These are phyloP conservation scores for Taurulus bubalis DNA, from an alignment of 2,113 vertebrate genomes.

Conservation along the genomic window DNA sequence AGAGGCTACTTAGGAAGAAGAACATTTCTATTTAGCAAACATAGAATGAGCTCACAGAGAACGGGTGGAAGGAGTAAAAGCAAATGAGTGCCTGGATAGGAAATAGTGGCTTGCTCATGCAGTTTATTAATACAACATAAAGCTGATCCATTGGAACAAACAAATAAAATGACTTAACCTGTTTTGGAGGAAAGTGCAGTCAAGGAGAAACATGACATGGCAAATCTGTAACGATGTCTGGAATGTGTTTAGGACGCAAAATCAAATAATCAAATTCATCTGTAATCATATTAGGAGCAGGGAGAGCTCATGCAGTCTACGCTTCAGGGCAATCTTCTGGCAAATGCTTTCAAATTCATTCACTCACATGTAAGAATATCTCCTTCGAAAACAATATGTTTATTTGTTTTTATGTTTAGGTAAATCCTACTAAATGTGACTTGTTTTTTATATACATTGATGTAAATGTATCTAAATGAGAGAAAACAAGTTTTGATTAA, in stretches of 20 bases:
- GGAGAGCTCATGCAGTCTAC: background rate
- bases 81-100: slow-evolving; percentile 13
- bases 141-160: slow-evolving; percentile 41
- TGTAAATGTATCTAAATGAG: background rate
- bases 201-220: slow-evolving; percentile 39
- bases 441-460: background rate
- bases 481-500: background rate
- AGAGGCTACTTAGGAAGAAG: slow-evolving; percentile 42
- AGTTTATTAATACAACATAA: slow-evolving; percentile 23
- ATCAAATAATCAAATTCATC: slow-evolving; percentile 53
- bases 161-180: slow-evolving; percentile 39
- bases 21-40: slow-evolving; percentile 32
- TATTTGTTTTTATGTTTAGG: background rate
- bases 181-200: slow-evolving; percentile 37
- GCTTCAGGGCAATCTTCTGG: background rate
- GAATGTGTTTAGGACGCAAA: slow-evolving; percentile 54
- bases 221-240: slow-evolving; percentile 47
- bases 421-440: background rate
- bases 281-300: slow-evolving; percentile 33
- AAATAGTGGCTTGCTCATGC: slow-evolving; percentile 29
- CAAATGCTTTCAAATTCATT: background rate
- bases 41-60: slow-evolving; percentile 38
- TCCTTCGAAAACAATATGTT: background rate
- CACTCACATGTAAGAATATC: background rate
- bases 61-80: slow-evolving; percentile 32